Conservation (phyloP, 2,113 vertebrate species). For the Corythaeola cristata region DNA sequence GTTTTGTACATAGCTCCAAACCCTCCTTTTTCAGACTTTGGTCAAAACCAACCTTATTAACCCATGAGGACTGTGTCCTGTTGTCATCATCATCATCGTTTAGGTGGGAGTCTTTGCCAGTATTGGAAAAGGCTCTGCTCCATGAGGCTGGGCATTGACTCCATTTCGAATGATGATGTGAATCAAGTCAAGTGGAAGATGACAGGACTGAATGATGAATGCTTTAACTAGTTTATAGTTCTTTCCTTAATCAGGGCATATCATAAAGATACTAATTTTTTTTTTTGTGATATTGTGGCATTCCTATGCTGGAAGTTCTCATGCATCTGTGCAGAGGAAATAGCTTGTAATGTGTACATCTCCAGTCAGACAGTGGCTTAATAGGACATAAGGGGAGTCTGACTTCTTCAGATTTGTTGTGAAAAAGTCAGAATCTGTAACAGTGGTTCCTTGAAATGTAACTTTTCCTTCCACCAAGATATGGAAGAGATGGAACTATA, state of each 20-base stretch:
- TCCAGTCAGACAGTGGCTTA: not conserved
- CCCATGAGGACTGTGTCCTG: not conserved
- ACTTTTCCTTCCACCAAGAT: not conserved
- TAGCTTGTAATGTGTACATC: rapidly evolving
- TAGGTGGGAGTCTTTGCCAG: not conserved
- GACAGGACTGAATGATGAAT: not conserved
- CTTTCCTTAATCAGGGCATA: not conserved
- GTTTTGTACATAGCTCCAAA: not conserved
- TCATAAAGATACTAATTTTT: not conserved
- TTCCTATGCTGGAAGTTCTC: not conserved
- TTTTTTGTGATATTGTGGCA: not conserved
- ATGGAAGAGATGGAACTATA: not conserved
- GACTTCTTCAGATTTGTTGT: not conserved
- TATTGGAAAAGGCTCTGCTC: not conserved
- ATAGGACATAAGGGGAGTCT: not conserved
- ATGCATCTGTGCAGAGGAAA: not conserved
- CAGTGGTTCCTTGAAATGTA: not conserved
- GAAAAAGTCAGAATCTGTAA: not conserved
- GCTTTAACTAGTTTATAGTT: not conserved
- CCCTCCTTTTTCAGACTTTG: not conserved
- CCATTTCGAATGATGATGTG: not conserved
- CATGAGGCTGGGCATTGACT: not conserved
- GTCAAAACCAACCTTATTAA: not conserved
- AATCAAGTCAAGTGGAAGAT: not conserved
- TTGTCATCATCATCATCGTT: not conserved